Conservation (phyloP, 1,140 invertebrate genomes). For the Drosophila gunungcola region DNA sequence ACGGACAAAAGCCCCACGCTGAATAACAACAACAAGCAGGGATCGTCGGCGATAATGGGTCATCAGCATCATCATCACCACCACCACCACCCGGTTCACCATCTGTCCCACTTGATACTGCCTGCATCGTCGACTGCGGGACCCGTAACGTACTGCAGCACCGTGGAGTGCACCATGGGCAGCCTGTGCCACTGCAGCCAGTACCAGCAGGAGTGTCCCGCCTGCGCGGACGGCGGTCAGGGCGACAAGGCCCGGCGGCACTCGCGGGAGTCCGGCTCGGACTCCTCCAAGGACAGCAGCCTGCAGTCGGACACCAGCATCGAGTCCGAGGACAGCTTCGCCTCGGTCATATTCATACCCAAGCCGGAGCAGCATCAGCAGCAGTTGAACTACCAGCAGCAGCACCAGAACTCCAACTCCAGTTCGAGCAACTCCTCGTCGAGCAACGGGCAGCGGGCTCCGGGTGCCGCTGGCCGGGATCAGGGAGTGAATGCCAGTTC, state of each 20-base stretch:
- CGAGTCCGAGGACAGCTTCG: slow-evolving; percentile 96
- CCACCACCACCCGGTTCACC: slow-evolving; percentile 54
- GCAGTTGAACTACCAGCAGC: slow-evolving; percentile 75
- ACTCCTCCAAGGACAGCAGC: slow-evolving; percentile 96
- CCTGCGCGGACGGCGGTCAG: slow-evolving; percentile 58
- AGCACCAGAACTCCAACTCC: slow-evolving; percentile 85
- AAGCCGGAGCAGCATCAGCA: slow-evolving; percentile 86
- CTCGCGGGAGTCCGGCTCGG: slow-evolving; percentile 93
- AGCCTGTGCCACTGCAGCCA: slow-evolving; percentile 74
- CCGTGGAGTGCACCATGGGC: slow-evolving; percentile 60
- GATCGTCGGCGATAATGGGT: not conserved
- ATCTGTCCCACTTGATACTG: slow-evolving; percentile 24
- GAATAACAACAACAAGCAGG: slow-evolving; percentile 56
- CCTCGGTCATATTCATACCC: slow-evolving; percentile 95
- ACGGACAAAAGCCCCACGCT: slow-evolving; percentile 21
- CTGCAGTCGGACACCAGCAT: slow-evolving; percentile 96
- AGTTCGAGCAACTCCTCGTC: slow-evolving; percentile 84
- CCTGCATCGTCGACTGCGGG: slow-evolving; percentile 31
- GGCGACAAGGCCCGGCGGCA: slow-evolving; percentile 84
- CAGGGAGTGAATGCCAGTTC: slow-evolving; percentile 9
- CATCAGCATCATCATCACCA: slow-evolving; percentile 66
- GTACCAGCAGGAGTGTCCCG: slow-evolving; percentile 74
- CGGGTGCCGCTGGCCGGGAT: slow-evolving; percentile 16
- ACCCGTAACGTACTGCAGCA: slow-evolving; percentile 77
- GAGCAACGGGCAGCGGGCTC: slow-evolving; percentile 53